phyloP scores from a whole-genome alignment of 2,797 vertebrate genomes.

The Cryptoblepharus egeriae region DNA sequence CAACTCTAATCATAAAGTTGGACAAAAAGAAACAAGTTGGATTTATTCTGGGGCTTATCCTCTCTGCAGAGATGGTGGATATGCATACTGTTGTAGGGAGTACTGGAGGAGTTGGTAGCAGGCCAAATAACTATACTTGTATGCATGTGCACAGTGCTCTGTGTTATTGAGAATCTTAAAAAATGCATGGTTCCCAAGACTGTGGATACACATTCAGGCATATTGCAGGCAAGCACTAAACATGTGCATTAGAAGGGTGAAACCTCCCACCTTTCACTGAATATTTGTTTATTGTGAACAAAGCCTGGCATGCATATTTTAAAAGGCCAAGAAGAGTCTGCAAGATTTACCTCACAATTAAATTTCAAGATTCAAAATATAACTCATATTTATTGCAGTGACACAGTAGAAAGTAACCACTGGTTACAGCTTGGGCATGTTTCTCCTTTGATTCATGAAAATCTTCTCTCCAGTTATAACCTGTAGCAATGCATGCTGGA shows the following conservation, averaged over 20 bases:
- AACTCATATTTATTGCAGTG: neutral
- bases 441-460: constrained; percentile 32
- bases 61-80: no score
- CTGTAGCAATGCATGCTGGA: neutral
- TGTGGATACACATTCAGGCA: no score
- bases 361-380: neutral
- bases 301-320: neutral
- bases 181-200: no score
- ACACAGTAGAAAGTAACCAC: neutral
- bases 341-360: neutral
- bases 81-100: no score
- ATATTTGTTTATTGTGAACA: no score
- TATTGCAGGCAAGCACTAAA: no score
- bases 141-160: no score
- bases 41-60: neutral
- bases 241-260: no score
- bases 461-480: constrained; percentile 40
- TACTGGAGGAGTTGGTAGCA: no score
- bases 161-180: no score
- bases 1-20: neutral
- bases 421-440: constrained; percentile 3
- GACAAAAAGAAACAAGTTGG: neutral
- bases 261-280: no score
- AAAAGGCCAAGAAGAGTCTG: neutral
- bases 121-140: no score